These are phyloP conservation scores for Arbacia lixula DNA, from an alignment of 53 echinoderm and acorn worm species.

Conservation along the genomic window DNA sequence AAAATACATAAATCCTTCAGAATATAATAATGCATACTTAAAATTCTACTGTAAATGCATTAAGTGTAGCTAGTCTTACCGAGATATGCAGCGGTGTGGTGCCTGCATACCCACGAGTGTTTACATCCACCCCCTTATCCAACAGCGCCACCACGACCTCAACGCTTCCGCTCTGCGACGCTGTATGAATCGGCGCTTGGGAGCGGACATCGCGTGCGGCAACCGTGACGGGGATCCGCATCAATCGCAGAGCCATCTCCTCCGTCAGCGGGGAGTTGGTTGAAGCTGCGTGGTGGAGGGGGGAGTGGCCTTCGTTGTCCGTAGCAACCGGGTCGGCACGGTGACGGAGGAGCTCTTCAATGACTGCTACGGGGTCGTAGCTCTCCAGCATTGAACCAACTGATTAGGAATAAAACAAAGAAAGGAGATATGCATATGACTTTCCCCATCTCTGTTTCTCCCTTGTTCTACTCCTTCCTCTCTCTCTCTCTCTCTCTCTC, in stretches of 20 bases:
- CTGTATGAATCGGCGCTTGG: constrained; percentile 85
- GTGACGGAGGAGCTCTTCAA: constrained; percentile 66
- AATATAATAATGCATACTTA: too few species aligned
- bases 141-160: constrained; percentile 78
- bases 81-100: constrained; percentile 93
- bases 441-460: too few species aligned
- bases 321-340: constrained; percentile 73
- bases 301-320: constrained; percentile 78
- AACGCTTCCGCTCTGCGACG: constrained; percentile 89
- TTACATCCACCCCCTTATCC: constrained; percentile 86
- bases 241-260: constrained; percentile 69
- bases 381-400: constrained; percentile 66
- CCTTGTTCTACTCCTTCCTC: background rate
- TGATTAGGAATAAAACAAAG: background rate
- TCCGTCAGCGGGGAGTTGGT: constrained; percentile 53
- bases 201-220: constrained; percentile 70
- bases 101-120: constrained; percentile 82
- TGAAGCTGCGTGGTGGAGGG: constrained; percentile 82
- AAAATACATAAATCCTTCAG: too few species aligned
- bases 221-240: constrained; percentile 53
- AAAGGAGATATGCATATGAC: background rate
- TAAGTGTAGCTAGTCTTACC: constrained; percentile 85
- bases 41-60: too few species aligned
- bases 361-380: constrained; percentile 78
- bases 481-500: too few species aligned